Evolutionary conservation across 2,113 vertebrate species (phyloP).

Genomic region (Lampris megalopsis): DNA sequence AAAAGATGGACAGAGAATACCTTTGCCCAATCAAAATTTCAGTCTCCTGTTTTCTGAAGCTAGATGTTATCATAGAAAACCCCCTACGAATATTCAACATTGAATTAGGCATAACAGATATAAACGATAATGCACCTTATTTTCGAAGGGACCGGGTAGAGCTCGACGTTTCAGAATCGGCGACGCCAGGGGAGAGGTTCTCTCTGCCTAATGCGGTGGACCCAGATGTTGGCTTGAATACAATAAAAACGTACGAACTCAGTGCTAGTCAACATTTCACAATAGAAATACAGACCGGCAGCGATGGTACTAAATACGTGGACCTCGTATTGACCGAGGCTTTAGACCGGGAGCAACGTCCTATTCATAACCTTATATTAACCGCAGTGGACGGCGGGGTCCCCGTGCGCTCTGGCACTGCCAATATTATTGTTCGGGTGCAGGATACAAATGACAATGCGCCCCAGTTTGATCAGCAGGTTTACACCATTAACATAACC

Average conservation of each 20-base stretch:
- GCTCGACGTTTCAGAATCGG: conserved; percentile 78
- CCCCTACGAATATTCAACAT: conserved; percentile 78
- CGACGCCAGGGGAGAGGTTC: conserved; percentile 75
- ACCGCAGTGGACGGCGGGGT: conserved; percentile 76
- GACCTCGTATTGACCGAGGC: conserved; percentile 75
- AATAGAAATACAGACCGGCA: conserved; percentile 77
- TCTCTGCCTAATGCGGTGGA: conserved; percentile 76
- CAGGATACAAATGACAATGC: conserved; percentile 79
- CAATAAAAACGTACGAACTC: conserved; percentile 74
- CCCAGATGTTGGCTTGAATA: conserved; percentile 80
- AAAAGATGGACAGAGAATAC: conserved; percentile 76
- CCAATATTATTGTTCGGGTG: conserved; percentile 69
- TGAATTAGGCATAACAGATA: conserved; percentile 78
- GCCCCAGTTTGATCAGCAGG: conserved; percentile 69
- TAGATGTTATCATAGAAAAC: conserved; percentile 77
- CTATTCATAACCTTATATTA: conserved; percentile 70
- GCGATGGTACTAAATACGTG: conserved; percentile 77
- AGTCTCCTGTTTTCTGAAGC: conserved; percentile 66
- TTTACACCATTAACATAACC: conserved; percentile 68
- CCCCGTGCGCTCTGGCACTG: conserved; percentile 73
- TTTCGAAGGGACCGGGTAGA: conserved; percentile 74
- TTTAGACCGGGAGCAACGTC: conserved; percentile 72
- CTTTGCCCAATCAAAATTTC: conserved; percentile 63
- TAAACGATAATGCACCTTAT: conserved; percentile 80
- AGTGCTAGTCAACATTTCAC: conserved; percentile 75